Percentiles rank a stretch among this genome's conserved stretches.
Evolutionary conservation across 2,113 vertebrate species (phyloP).

Genomic region (Melanerpes aurifrons): DNA sequence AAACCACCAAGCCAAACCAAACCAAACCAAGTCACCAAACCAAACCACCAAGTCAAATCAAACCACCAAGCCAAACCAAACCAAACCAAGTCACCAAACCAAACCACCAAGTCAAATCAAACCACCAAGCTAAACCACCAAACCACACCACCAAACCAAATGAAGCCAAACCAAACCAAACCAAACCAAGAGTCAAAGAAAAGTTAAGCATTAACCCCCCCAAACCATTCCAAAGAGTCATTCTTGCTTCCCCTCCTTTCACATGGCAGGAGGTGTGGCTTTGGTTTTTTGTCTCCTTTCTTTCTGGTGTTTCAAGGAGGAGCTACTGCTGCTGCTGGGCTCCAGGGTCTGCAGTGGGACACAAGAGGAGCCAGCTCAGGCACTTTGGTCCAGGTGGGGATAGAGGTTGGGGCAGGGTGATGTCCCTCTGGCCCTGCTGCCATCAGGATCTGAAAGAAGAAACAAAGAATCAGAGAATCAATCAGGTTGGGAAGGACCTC

Average conservation of each 20-base stretch:
- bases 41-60: too few species aligned
- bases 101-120: too few species aligned
- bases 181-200: background rate
- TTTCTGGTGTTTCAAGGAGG: background rate
- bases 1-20: too few species aligned
- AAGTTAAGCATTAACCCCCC: conserved; percentile 46
- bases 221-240: background rate
- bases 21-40: too few species aligned
- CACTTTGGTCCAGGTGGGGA: background rate
- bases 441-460: conserved; percentile 72
- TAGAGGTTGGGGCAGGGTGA: background rate
- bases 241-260: background rate
- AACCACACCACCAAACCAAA: too few species aligned
- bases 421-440: background rate
- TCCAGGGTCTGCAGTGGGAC: background rate
- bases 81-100: too few species aligned
- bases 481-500: too few species aligned
- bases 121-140: too few species aligned
- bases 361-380: background rate
- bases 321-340: background rate
- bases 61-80: too few species aligned
- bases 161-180: too few species aligned
- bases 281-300: too few species aligned
- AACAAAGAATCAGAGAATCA: background rate
- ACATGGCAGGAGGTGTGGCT: background rate